phyloP scores from a whole-genome alignment of 2,113 vertebrate genomes.

The Phycodurus eques region DNA sequence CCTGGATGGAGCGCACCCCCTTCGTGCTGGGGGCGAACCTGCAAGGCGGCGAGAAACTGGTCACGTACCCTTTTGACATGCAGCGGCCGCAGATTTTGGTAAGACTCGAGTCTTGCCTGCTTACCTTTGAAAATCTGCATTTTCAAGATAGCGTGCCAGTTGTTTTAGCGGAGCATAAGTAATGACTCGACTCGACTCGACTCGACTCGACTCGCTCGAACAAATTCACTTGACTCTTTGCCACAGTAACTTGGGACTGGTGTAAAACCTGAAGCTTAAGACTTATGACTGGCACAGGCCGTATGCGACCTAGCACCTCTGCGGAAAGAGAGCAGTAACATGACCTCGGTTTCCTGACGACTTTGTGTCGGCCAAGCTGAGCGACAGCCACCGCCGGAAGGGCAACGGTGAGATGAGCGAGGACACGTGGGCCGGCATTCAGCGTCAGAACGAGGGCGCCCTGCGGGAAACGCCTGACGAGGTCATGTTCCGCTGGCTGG shows the following conservation, averaged over 20 bases:
- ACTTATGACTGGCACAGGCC: too few relatives aligned
- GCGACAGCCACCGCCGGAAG: slow-evolving; percentile 52
- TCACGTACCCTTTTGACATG: slow-evolving; percentile 80
- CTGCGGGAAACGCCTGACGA: slow-evolving; percentile 83
- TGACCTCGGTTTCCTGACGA: neutral
- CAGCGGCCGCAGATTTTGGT: slow-evolving; percentile 61
- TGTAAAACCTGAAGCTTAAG: too few relatives aligned
- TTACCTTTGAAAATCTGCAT: too few relatives aligned
- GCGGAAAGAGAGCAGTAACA: neutral
- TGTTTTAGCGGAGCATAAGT: too few relatives aligned
- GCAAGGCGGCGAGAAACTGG: slow-evolving; percentile 89
- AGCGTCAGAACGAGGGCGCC: slow-evolving; percentile 70
- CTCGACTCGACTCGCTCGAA: too few relatives aligned
- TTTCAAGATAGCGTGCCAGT: too few relatives aligned
- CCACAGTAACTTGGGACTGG: too few relatives aligned
- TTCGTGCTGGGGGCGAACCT: slow-evolving; percentile 94
- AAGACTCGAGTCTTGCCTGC: slow-evolving; percentile 16
- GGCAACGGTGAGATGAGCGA: slow-evolving; percentile 67
- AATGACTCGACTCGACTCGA: too few relatives aligned
- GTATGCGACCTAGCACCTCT: too few relatives aligned
- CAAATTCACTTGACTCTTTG: too few relatives aligned
- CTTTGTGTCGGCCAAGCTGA: slow-evolving; percentile 13
- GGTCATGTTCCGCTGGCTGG: slow-evolving; percentile 91
- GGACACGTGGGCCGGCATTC: slow-evolving; percentile 75
- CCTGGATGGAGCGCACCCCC: slow-evolving; percentile 91